Evolutionary conservation across 2,797 vertebrate species (phyloP).

Genomic region (Yasuhikotakia modesta): DNA sequence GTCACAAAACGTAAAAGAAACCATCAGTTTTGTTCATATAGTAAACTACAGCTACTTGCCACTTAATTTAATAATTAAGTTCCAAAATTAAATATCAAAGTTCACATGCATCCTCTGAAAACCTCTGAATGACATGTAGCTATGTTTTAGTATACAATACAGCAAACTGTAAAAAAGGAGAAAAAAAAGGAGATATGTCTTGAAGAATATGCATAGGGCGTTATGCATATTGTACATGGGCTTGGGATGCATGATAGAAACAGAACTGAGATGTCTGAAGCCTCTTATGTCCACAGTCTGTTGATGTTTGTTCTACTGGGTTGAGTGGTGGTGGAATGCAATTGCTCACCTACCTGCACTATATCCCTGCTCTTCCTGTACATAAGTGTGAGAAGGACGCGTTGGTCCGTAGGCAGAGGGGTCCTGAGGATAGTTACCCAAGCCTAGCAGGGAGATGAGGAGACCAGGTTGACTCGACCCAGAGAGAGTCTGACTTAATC

Average conservation of each 20-base stretch:
- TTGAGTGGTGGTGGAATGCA: slow-evolving; percentile 77
- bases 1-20: slow-evolving; percentile 64
- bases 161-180: too few species aligned
- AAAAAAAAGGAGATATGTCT: slow-evolving; percentile 47
- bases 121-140: slow-evolving; percentile 51
- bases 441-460: slow-evolving; percentile 86
- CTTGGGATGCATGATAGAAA: slow-evolving; percentile 59
- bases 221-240: slow-evolving; percentile 56
- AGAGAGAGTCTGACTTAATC: slow-evolving; percentile 71
- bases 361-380: slow-evolving; percentile 93
- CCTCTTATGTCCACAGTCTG: slow-evolving; percentile 60
- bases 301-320: slow-evolving; percentile 68
- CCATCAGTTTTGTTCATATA: slow-evolving; percentile 63
- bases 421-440: slow-evolving; percentile 90
- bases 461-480: slow-evolving; percentile 90
- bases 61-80: background rate
- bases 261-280: slow-evolving; percentile 40
- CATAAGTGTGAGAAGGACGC: slow-evolving; percentile 90
- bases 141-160: slow-evolving; percentile 69
- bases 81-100: background rate
- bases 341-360: slow-evolving; percentile 86
- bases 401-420: slow-evolving; percentile 87
- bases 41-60: slow-evolving; percentile 71
- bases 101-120: slow-evolving; percentile 45
- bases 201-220: slow-evolving; percentile 73